These are phyloP conservation scores for Oxystoma pomonae DNA, from an alignment of 2,888 invertebrate species.

Conservation along the genomic window DNA sequence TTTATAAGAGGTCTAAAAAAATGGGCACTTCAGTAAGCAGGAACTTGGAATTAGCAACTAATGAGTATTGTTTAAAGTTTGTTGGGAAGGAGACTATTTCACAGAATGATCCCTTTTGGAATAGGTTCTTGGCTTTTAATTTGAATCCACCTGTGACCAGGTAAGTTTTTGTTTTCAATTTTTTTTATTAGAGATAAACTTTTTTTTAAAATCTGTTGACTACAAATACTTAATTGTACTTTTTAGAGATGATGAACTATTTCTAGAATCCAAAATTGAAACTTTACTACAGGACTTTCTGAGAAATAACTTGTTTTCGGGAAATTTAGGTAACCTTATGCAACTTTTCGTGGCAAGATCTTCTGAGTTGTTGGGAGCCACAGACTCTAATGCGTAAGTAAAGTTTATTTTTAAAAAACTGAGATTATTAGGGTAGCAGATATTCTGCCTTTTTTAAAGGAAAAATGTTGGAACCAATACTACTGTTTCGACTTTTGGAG, in stretches of 20 bases:
- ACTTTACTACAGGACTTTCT: conserved; percentile 70
- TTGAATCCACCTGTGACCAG: conserved; percentile 74
- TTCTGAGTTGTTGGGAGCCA: conserved; percentile 77
- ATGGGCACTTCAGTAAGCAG: conserved; percentile 84
- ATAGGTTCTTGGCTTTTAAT: conserved; percentile 86
- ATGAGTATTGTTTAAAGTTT: conserved; percentile 75
- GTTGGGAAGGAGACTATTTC: conserved; percentile 76
- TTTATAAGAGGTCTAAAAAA: no score
- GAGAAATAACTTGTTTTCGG: conserved; percentile 80
- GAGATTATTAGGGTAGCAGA: background rate
- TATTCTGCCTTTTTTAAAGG: no score
- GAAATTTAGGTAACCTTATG: conserved; percentile 86
- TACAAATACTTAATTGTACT: background rate
- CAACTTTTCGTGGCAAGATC: conserved; percentile 80
- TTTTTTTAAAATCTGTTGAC: conserved; percentile 67
- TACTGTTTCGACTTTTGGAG: no score
- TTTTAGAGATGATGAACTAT: conserved; percentile 72
- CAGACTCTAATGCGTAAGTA: conserved; percentile 84
- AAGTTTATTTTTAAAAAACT: background rate
- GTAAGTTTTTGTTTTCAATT: conserved; percentile 47
- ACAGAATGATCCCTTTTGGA: conserved; percentile 91
- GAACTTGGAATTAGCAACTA: conserved; percentile 73
- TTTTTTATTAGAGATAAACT: conserved; percentile 71
- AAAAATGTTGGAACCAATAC: no score
- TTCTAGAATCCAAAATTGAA: conserved; percentile 77